Percentiles rank a stretch among this genome's conserved stretches.
Evolutionary conservation across 2,797 vertebrate genomes (phyloP).

Genomic region (Hipposideros larvatus): DNA sequence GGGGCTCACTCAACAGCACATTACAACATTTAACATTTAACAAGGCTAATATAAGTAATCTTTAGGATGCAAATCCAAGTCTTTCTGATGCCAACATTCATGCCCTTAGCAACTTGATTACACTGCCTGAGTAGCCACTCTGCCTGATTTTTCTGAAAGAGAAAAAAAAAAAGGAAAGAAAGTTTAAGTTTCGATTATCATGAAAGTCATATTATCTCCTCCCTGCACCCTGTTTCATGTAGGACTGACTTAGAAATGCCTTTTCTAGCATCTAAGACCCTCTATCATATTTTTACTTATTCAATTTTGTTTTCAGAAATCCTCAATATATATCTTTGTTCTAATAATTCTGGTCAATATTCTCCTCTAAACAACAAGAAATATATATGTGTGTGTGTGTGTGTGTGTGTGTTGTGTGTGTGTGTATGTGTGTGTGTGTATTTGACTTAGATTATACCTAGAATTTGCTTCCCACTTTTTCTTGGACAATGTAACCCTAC

Average conservation of each 20-base stretch:
- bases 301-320: neutral
- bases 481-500: neutral
- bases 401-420: too few relatives aligned
- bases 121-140: neutral
- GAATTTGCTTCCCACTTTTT: neutral
- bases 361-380: neutral
- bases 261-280: neutral
- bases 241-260: neutral
- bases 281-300: neutral
- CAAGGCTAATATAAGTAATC: neutral
- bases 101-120: neutral
- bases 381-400: too few relatives aligned
- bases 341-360: neutral
- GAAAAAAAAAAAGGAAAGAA: neutral
- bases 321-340: neutral
- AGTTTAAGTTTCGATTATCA: neutral
- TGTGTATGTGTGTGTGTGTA: too few relatives aligned
- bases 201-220: neutral
- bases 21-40: neutral
- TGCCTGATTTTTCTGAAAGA: neutral
- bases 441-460: neutral
- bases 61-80: neutral
- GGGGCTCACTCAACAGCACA: neutral
- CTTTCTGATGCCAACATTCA: neutral
- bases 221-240: fast-evolving